phyloP scores from a whole-genome alignment of 1,140 invertebrate species.

The Drosophila bocki region DNA sequence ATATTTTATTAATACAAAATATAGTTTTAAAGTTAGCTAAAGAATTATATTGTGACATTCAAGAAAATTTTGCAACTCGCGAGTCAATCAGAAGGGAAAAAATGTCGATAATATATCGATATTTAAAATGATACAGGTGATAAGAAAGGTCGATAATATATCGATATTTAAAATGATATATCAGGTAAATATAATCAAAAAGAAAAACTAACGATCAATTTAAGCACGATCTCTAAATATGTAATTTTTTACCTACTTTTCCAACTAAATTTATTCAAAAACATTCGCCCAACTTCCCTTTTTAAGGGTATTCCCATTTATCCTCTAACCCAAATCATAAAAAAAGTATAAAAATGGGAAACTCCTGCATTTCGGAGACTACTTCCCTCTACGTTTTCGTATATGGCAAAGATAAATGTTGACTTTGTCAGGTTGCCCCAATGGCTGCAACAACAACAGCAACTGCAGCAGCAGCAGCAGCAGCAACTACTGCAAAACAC shows the following conservation, averaged over 20 bases:
- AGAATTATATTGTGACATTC: no score
- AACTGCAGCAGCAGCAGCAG: constrained; percentile 11
- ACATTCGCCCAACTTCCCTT: not conserved
- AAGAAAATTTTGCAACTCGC: no score
- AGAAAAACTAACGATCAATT: no score
- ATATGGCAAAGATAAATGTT: constrained; percentile 80
- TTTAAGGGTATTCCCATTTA: constrained; percentile 26
- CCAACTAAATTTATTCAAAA: not conserved
- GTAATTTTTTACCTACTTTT: not conserved
- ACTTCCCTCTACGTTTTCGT: constrained; percentile 40
- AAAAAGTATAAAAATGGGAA: not conserved
- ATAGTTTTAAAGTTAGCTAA: no score
- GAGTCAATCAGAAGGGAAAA: no score
- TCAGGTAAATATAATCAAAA: no score
- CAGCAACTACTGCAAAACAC: constrained; percentile 21
- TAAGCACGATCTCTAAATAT: no score
- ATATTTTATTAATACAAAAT: no score
- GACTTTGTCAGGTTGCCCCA: constrained; percentile 74
- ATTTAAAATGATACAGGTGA: no score
- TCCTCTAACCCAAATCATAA: not conserved
- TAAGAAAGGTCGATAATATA: no score
- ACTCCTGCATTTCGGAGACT: constrained; percentile 32
- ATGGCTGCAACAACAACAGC: constrained; percentile 26
- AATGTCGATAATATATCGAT: no score
- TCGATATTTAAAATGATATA: no score